Evolutionary conservation across 2,888 invertebrate species (phyloP), one percentile per base, ranked within the genome.

Genomic region (Phalera bucephala): DNA sequence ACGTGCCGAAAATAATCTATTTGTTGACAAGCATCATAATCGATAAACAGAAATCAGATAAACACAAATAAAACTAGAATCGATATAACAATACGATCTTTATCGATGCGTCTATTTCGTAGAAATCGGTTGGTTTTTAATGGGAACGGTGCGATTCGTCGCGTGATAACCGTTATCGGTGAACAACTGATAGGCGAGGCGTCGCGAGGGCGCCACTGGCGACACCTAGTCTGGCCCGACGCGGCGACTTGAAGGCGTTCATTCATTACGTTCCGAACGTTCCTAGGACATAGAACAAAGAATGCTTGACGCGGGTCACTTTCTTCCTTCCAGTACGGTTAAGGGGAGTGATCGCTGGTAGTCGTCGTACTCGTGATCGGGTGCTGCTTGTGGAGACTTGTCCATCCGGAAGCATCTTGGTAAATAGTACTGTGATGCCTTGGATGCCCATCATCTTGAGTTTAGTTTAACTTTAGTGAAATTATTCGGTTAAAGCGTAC

Each of bases 161-260:
- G 37, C 26, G 40, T 52, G 75, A 75, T 76, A 75, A 55, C 51
- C 34, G 58, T 53, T 71, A 74, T 71, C 75, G 62, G 67, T 62
- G 67, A 62, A 52, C 58, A 61, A 63, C 54, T 67, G 72, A 70
- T 75, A 77, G 57, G 48, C 41, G 39, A 17, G 44, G 45, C 49
- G 52, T 54, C 55, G 64, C 28, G 45, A 65, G 63, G 72, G 62
- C 64, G 64, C 28, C 48, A 30, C 64, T 68, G 75, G 77, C 72
- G 82, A 67, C 80, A 73, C 54, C 70, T 71, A 64, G 80, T 81
- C 81, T 82, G 50, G 64, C 40, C 22, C 52, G 45, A 31, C 33
- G 42, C 37, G 21, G 4, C 21, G 3, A n/a, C n/a, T n/a, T n/a
- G n/a, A n/a, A n/a, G 6, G 22, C 22, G 10, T 8, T 21, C 9